Evolutionary conservation across 2,797 vertebrate genomes (phyloP).

Genomic region (Intellagama lesueurii): DNA sequence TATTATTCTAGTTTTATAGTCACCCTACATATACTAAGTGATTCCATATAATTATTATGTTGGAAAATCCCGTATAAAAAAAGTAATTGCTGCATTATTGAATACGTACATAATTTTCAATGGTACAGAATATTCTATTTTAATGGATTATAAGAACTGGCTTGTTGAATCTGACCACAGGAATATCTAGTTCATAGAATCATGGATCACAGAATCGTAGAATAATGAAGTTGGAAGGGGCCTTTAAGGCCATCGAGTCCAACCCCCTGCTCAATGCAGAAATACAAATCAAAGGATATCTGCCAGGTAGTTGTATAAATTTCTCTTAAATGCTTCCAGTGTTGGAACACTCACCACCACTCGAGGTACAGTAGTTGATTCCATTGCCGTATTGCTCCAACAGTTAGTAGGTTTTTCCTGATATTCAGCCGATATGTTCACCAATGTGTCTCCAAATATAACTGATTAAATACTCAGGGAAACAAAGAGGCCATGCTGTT

Average conservation of each 20-base stretch:
- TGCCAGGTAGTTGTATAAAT: no score
- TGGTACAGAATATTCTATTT: neutral
- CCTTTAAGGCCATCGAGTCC: no score
- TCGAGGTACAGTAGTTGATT: no score
- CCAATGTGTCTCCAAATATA: neutral
- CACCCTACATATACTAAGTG: neutral
- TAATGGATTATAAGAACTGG: neutral
- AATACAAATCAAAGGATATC: no score
- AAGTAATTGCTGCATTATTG: constrained; percentile 24
- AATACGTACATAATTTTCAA: constrained; percentile 7
- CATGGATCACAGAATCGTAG: no score
- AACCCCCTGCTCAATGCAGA: no score
- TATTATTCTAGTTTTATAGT: no score
- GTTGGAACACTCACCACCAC: no score
- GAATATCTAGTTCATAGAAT: neutral
- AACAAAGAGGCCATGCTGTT: neutral
- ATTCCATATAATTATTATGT: rapidly evolving
- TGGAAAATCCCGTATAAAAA: neutral
- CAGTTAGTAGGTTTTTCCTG: no score
- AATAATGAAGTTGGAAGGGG: no score
- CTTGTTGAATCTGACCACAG: neutral
- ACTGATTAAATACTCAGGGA: neutral
- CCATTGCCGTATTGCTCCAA: no score
- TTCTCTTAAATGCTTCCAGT: no score
- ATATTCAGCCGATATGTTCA: neutral